Percentiles rank a stretch among this genome's conserved stretches.
phyloP scores from a whole-genome alignment of 2,113 vertebrate species.

The Cairina moschata region DNA sequence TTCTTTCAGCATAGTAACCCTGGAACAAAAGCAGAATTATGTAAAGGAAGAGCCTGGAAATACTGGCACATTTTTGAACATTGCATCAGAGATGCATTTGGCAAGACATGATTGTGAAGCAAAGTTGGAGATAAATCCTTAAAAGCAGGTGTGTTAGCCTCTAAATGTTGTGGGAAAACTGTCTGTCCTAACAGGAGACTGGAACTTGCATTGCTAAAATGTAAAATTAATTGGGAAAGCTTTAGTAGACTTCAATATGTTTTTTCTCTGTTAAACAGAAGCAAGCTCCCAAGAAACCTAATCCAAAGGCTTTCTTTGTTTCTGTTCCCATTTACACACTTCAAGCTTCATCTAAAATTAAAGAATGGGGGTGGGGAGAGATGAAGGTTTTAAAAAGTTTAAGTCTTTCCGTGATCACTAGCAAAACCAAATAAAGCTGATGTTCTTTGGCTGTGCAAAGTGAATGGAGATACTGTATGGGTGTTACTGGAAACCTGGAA shows the following conservation, averaged over 20 bases:
- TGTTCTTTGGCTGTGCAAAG: not conserved
- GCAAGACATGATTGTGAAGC: not conserved
- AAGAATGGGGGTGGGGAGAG: not conserved
- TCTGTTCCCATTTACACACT: not conserved
- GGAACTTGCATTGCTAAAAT: not conserved
- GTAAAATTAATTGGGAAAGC: not conserved
- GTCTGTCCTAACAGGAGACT: not conserved
- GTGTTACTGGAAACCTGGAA: not conserved
- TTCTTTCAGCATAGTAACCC: not conserved
- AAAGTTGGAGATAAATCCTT: not conserved
- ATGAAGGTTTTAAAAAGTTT: not conserved
- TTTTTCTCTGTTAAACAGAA: not conserved
- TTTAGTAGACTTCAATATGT: not conserved
- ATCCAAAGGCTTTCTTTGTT: not conserved
- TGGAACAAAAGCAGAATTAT: not conserved
- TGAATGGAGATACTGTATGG: not conserved
- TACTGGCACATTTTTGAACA: rapidly evolving
- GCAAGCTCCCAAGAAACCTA: not conserved
- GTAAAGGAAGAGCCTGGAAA: not conserved
- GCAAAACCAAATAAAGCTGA: not conserved
- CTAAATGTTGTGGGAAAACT: not conserved
- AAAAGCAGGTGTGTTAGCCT: not conserved
- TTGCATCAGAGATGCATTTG: not conserved
- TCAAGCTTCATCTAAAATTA: slow-evolving; percentile 28
- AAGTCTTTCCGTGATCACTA: not conserved